Evolutionary conservation across 2,113 vertebrate species (phyloP), one percentile per base, ranked within the genome.

Genomic region (Aramus guarauna): DNA sequence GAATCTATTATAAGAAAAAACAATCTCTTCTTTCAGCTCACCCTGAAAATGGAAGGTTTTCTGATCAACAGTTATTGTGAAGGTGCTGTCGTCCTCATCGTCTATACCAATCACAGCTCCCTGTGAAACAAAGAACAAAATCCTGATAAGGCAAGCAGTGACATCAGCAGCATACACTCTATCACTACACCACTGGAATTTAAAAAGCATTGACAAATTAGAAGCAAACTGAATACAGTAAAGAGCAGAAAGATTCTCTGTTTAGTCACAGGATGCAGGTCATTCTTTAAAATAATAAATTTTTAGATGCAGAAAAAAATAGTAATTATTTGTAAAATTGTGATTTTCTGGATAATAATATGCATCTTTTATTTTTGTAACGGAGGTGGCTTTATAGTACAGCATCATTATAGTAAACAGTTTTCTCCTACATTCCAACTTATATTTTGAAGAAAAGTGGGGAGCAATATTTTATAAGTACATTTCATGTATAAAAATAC

Each of bases 31-130:
- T 96, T 93, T 97, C 95, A 96, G 97, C 99, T 99, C 98, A 99
- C 99, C 99, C 99, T 99, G 99, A 98, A 99, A 99, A 99, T 99
- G 99, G 98, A 99, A 99, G 98, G 99, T 99, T 99, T 99, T 99
- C 98, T 99, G 99, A 98, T 99, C 99, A 98, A 99, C 99, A 97
- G 99, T 99, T 98, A 99, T 99, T 97, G 99, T 99, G 98, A 99
- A 99, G 97, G 99, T 99, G 99, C 99, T 99, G 99, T 99, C 99
- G 98, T 99, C 99, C 98, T 99, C 99, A 98, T 99, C 99, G 98
- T 99, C 99, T 90, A 99, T 99, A 98, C 99, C 99, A 98, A 99
- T 99, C 98, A 99, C 99, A 98, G 99, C 99, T 98, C 99, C 99
- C 99, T 99, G 98, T 97, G 98, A 98, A 98, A 99, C 97, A 99